Conservation (phyloP, 64 coral and sea anemone species). For the Montipora efflorescens region DNA sequence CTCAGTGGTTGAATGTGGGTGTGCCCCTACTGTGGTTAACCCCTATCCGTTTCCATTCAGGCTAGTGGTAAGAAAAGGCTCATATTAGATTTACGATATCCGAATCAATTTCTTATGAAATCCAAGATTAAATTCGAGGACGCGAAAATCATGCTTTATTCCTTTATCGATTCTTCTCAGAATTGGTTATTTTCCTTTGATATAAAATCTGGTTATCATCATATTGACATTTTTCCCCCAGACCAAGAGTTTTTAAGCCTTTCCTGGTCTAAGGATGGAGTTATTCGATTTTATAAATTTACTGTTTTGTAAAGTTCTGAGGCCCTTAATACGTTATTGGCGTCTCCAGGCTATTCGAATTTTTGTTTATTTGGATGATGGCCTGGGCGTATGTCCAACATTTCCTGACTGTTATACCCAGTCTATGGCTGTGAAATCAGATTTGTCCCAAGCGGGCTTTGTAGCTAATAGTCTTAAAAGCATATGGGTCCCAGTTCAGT, state of each 20-base stretch:
- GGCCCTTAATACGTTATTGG: constrained; percentile 34
- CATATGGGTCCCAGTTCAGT: constrained; percentile 28
- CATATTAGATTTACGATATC: constrained; percentile 71
- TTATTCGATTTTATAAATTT: too few species aligned
- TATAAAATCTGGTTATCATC: constrained; percentile 42
- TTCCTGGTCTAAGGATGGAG: too few species aligned
- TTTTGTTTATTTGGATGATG: constrained; percentile 24
- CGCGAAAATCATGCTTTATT: constrained; percentile 31
- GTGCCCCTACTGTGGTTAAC: constrained; percentile 64
- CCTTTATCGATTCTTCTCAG: neutral
- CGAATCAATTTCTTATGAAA: constrained; percentile 61
- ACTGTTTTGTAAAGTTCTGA: constrained; percentile 7
- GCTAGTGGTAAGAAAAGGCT: constrained; percentile 63
- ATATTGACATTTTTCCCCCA: too few species aligned
- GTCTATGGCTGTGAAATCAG: constrained; percentile 36
- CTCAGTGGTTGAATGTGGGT: constrained; percentile 48
- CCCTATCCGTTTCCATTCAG: constrained; percentile 52
- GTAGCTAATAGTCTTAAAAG: constrained; percentile 28
- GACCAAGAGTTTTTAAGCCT: too few species aligned
- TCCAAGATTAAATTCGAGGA: constrained; percentile 76
- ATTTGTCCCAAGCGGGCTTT: constrained; percentile 37
- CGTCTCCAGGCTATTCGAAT: constrained; percentile 13
- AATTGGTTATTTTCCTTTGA: constrained; percentile 60
- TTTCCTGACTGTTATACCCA: constrained; percentile 23
- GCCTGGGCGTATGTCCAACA: neutral